These are phyloP conservation scores for Cetoscarus ocellatus DNA, from an alignment of 2,797 vertebrate species.

Conservation along the genomic window DNA sequence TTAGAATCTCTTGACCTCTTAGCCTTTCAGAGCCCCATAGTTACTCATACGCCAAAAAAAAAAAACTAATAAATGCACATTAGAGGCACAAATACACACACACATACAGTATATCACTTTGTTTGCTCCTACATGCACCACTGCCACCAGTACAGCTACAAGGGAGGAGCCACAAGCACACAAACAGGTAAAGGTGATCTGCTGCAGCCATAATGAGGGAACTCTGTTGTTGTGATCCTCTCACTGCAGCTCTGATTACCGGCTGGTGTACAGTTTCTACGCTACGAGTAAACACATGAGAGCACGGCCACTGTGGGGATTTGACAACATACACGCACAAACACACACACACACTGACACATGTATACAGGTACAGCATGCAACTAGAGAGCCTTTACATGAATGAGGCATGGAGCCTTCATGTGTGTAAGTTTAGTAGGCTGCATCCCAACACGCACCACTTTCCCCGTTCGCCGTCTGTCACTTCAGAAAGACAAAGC, in stretches of 20 bases:
- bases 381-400: slow-evolving; percentile 51
- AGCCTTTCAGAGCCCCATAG: too few species aligned
- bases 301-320: slow-evolving; percentile 54
- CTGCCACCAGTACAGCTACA: too few species aligned
- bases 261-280: slow-evolving; percentile 72
- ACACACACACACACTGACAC: too few species aligned
- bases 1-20: too few species aligned
- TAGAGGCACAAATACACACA: too few species aligned
- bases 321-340: too few species aligned
- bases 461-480: slow-evolving; percentile 74
- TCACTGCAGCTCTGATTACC: slow-evolving; percentile 80
- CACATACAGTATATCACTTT: slow-evolving; percentile 22
- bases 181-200: slow-evolving; percentile 68
- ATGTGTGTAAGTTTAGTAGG: slow-evolving; percentile 74
- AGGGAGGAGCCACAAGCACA: slow-evolving; percentile 54
- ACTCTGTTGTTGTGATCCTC: slow-evolving; percentile 77
- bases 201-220: slow-evolving; percentile 76
- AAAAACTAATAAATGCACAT: too few species aligned
- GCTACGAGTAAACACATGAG: slow-evolving; percentile 75
- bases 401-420: slow-evolving; percentile 48
- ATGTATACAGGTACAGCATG: too few species aligned
- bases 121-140: slow-evolving; percentile 32
- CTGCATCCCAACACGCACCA: slow-evolving; percentile 56
- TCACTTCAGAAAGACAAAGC: slow-evolving; percentile 62
- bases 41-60: too few species aligned